A percentile compares a stretch with the other conserved stretches of the same genome.
Conservation (phyloP, 2,113 vertebrate genomes). For the Thalassoma bifasciatum region DNA sequence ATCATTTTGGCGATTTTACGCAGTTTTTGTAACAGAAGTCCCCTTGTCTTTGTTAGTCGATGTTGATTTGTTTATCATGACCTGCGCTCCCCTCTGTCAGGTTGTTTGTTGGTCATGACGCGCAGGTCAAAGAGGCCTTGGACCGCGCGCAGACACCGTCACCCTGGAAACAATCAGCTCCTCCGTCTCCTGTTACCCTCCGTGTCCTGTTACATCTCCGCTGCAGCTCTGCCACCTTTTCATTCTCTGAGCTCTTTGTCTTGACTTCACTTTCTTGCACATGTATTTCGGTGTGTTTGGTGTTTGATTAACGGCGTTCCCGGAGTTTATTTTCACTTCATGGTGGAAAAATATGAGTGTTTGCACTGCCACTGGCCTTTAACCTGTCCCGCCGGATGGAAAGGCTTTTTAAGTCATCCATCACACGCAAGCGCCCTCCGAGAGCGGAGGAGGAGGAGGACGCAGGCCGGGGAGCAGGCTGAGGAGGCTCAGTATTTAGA, state of each 20-base stretch:
- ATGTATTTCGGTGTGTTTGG: slow-evolving; percentile 23
- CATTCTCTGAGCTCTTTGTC: slow-evolving; percentile 59
- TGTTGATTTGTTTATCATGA: slow-evolving; percentile 48
- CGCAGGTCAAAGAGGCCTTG: slow-evolving; percentile 57
- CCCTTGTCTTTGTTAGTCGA: neutral
- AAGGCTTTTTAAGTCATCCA: slow-evolving; percentile 77
- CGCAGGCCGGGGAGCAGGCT: slow-evolving; percentile 48
- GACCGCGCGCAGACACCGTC: slow-evolving; percentile 53
- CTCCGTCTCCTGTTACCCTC: slow-evolving; percentile 75
- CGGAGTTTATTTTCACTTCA: slow-evolving; percentile 71
- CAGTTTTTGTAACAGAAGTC: neutral
- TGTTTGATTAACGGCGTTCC: slow-evolving; percentile 55
- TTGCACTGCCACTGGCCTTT: slow-evolving; percentile 76
- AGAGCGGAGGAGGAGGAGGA: slow-evolving; percentile 52
- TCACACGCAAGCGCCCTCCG: slow-evolving; percentile 73
- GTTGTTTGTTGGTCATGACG: slow-evolving; percentile 52
- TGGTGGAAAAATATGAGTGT: slow-evolving; percentile 63
- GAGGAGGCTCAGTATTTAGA: slow-evolving; percentile 62
- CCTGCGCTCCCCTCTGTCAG: neutral
- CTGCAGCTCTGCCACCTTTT: slow-evolving; percentile 31
- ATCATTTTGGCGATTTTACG: neutral
- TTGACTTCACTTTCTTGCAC: too few relatives aligned
- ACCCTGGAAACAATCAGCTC: slow-evolving; percentile 74
- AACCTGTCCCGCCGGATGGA: slow-evolving; percentile 75
- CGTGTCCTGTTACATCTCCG: slow-evolving; percentile 69